Evolutionary conservation across 2,888 invertebrate genomes (phyloP).

Genomic region (Julus scandinavius): DNA sequence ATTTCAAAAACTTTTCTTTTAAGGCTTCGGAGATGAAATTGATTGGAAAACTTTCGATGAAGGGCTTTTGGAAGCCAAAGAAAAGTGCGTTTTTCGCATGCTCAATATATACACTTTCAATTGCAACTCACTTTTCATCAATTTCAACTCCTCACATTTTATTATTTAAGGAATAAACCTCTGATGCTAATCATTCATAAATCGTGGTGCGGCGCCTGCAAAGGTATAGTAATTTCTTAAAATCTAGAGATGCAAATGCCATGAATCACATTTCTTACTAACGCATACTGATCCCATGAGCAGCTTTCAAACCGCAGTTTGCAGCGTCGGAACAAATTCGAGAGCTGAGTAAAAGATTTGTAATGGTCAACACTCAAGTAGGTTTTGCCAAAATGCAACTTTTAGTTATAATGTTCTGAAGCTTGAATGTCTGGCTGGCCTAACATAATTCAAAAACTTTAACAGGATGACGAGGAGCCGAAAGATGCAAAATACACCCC

Average conservation of each 20-base stretch:
- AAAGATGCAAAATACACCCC: slow-evolving; percentile 70
- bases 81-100: slow-evolving; percentile 54
- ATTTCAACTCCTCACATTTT: slow-evolving; percentile 54
- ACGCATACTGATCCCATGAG: slow-evolving; percentile 48
- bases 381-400: not conserved
- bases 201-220: slow-evolving; percentile 75
- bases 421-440: not conserved
- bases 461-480: slow-evolving; percentile 71
- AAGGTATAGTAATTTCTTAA: slow-evolving; percentile 65
- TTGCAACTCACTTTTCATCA: not conserved
- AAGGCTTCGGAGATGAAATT: slow-evolving; percentile 61
- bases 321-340: slow-evolving; percentile 71
- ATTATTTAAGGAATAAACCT: slow-evolving; percentile 69
- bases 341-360: slow-evolving; percentile 72
- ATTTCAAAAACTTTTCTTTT: not conserved
- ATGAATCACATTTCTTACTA: no score
- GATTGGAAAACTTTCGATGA: slow-evolving; percentile 61
- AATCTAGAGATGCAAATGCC: no score
- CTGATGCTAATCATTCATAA: slow-evolving; percentile 76
- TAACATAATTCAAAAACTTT: not conserved
- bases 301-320: slow-evolving; percentile 73
- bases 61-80: slow-evolving; percentile 59
- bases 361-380: slow-evolving; percentile 74
- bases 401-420: no score
- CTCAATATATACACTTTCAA: not conserved